Conservation (phyloP, 2,797 vertebrate genomes). For the Calcarius lapponicus region DNA sequence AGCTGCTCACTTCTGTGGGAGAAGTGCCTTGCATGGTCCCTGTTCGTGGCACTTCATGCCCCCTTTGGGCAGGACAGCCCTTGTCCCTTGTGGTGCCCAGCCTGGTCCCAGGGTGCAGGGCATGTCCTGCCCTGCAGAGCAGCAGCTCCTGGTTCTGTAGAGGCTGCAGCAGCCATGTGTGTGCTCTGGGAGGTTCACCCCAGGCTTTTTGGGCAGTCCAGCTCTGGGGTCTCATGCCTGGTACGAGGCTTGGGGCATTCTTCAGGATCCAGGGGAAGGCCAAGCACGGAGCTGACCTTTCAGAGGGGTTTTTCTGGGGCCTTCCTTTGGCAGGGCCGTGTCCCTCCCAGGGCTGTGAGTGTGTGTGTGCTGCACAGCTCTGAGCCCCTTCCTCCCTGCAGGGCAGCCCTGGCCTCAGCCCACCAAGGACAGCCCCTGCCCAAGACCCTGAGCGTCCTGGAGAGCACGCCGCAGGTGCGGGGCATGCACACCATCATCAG, state of each 20-base stretch:
- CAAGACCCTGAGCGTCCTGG: slow-evolving; percentile 84
- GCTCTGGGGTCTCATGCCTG: not conserved
- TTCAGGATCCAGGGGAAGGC: not conserved
- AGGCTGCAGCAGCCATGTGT: not conserved
- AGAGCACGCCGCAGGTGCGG: slow-evolving; percentile 87
- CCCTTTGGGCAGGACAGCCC: not conserved
- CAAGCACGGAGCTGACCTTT: accelerated
- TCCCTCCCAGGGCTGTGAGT: accelerated
- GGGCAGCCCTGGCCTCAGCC: slow-evolving; percentile 87
- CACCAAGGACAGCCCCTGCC: slow-evolving; percentile 90
- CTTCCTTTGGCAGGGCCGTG: accelerated
- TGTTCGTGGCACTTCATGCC: too few species aligned
- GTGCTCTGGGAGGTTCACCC: accelerated
- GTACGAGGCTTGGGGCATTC: not conserved
- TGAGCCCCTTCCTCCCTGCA: slow-evolving; percentile 3
- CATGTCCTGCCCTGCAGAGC: not conserved
- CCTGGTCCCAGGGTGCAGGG: accelerated
- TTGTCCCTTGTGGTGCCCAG: accelerated
- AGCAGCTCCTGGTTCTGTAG: not conserved
- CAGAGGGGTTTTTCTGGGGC: not conserved
- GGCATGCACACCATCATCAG: slow-evolving; percentile 95
- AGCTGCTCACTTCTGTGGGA: not conserved
- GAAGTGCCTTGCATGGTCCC: too few species aligned
- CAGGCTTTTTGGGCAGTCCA: accelerated
- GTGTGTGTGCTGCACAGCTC: not conserved